These are phyloP conservation scores for Nibea coibor DNA, from an alignment of 2,113 vertebrate genomes.

Conservation along the genomic window DNA sequence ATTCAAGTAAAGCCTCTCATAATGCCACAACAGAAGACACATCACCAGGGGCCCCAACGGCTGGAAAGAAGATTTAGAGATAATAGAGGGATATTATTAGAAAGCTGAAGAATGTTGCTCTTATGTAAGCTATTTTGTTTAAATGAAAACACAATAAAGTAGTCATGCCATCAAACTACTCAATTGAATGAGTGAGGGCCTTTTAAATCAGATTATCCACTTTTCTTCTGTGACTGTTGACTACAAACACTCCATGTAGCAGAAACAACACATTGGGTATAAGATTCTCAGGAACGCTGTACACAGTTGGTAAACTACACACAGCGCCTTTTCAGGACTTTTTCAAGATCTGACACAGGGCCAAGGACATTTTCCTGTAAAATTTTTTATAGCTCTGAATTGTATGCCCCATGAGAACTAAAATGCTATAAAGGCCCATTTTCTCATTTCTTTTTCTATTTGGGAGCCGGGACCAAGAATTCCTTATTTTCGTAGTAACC, in stretches of 20 bases:
- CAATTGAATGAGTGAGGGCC: background rate
- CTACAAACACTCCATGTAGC: background rate
- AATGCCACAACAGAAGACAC: slow-evolving; percentile 46
- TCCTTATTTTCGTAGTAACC: slow-evolving; percentile 16
- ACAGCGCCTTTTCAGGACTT: background rate
- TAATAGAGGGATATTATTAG: slow-evolving; percentile 67
- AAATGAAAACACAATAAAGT: slow-evolving; percentile 50
- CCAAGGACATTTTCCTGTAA: slow-evolving; percentile 8
- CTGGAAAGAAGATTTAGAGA: slow-evolving; percentile 69
- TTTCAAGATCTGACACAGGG: background rate
- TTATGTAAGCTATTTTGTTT: slow-evolving; percentile 60
- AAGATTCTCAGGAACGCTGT: background rate
- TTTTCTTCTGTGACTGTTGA: slow-evolving; percentile 4
- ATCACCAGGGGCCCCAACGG: slow-evolving; percentile 33
- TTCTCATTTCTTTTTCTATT: slow-evolving; percentile 4
- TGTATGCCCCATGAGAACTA: background rate
- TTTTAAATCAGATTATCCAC: background rate
- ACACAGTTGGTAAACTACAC: background rate
- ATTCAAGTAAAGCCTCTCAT: slow-evolving; percentile 32
- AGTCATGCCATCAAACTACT: slow-evolving; percentile 13
- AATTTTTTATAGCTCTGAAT: slow-evolving; percentile 14
- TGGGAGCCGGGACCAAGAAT: background rate
- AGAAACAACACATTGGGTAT: background rate
- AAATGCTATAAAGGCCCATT: slow-evolving; percentile 17
- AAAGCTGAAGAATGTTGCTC: slow-evolving; percentile 55